phyloP scores from a whole-genome alignment of 2,797 vertebrate genomes.

The Macropus fuliginosus region DNA sequence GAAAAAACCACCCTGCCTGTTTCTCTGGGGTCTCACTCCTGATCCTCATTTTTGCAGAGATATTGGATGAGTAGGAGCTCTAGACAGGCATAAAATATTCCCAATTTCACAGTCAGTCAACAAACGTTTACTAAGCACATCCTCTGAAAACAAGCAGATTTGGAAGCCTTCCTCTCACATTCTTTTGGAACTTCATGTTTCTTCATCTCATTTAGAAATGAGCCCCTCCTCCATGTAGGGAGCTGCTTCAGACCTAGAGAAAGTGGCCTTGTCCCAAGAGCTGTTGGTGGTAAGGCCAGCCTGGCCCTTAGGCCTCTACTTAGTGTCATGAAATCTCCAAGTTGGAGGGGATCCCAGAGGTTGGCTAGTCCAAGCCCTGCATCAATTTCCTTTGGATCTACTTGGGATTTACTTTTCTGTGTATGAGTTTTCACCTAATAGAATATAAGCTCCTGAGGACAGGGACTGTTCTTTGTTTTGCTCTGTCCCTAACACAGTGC shows the following conservation, averaged over 20 bases:
- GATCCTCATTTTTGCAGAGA: not conserved
- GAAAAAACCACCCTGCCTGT: not conserved
- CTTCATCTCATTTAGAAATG: not conserved
- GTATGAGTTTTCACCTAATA: not conserved
- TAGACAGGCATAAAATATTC: not conserved
- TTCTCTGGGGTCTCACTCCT: not conserved
- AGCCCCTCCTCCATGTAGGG: not conserved
- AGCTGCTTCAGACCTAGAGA: not conserved
- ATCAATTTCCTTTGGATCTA: not conserved
- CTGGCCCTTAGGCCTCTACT: not conserved
- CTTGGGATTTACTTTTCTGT: not conserved
- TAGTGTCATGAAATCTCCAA: not conserved
- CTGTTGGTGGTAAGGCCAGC: not conserved
- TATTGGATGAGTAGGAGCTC: not conserved
- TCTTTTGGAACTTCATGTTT: not conserved
- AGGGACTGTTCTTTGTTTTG: not conserved
- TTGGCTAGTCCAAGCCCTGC: not conserved
- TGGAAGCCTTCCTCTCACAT: not conserved
- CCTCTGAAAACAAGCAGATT: not conserved
- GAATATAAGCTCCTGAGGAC: constrained; percentile 7
- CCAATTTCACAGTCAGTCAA: not conserved
- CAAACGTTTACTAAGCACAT: not conserved
- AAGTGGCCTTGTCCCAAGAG: not conserved
- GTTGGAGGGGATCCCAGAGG: not conserved
- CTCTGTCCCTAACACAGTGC: constrained; percentile 10